Evolutionary conservation across 1,140 invertebrate species (phyloP), one percentile per base, ranked within the genome.

Genomic region (Zaprionus gabonicus): DNA sequence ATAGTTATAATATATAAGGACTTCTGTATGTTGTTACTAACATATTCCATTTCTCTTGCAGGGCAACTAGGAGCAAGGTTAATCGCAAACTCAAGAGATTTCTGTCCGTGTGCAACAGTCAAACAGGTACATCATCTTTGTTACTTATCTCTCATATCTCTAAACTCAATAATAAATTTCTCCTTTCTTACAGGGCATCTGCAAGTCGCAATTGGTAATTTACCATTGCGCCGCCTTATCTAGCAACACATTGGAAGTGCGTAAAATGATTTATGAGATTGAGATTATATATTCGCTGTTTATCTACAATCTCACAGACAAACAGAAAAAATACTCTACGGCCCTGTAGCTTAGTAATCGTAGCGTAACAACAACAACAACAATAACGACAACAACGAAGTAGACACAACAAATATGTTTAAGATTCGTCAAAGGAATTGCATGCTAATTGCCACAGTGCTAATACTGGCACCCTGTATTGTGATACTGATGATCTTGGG

Each of bases 381-480:
- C 17, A 64, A 31, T 20, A 20, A 20, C 20, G 20, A 23, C 36
- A 51, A 34, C 46, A 85, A 44, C 15, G n/a, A 44, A n/a, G 15
- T n/a, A 20, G 20, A n/a, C 41, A 17, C 15, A 44, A 17, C 41
- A 46, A 46, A 73, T 58, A 90, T 90, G 86, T 90, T 90, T 58
- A 91, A 91, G 71, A 91, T 92, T 63, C 81, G 91, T 55, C 93
- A 94, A 65, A 91, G 94, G 10, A 94, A 94, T 77, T 94, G 94
- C 67, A 91, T 94, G 79, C 81, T 95, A 17, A 92, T 94, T 67
- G 82, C 93, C 34, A 93, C 93, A 55, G 92, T 93, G 72, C 80
- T 94, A 34, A 91, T 94, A 59, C 93, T 94, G 76, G 82, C 94
- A 69, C 94, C 94, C 25, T 94, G 94, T 87, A 94, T 93, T 72